These are phyloP conservation scores for Bradynema listronoti DNA, from an alignment of 1,140 invertebrate genomes.

Conservation along the genomic window DNA sequence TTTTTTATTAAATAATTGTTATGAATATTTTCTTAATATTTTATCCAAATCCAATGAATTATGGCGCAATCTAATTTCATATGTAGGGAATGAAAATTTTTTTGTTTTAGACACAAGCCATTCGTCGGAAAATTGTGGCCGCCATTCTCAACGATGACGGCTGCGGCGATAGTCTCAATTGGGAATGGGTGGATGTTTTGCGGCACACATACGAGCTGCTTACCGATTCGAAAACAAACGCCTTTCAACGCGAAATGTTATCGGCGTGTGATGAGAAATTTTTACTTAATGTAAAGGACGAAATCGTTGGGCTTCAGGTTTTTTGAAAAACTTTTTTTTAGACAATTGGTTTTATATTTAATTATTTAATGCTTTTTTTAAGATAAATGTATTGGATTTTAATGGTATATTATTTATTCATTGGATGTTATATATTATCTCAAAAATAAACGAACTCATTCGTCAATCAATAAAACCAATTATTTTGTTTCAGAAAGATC, in stretches of 20 bases:
- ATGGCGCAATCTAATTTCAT: neutral
- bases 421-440: conserved; percentile 10
- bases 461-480: neutral
- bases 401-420: neutral
- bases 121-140: neutral
- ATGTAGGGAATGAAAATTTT: neutral
- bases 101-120: conserved; percentile 2
- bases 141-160: neutral
- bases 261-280: conserved; percentile 26
- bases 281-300: conserved; percentile 40
- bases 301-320: conserved; percentile 38
- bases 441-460: no score
- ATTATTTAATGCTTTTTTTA: conserved; percentile 12
- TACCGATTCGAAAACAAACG: conserved; percentile 20
- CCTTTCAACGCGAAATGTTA: conserved; percentile 40
- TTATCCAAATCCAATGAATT: neutral
- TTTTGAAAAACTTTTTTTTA: neutral
- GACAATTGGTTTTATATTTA: neutral
- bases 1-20: neutral
- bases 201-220: conserved; percentile 28
- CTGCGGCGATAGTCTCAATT: neutral
- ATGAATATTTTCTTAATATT: neutral
- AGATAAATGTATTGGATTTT: neutral
- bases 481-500: conserved; percentile 33
- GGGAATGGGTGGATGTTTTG: conserved; percentile 18